A percentile compares a stretch with the other conserved stretches of the same genome.
These are phyloP conservation scores for Paradoxurus hermaphroditus DNA, from an alignment of 2,113 vertebrate species.

Conservation along the genomic window DNA sequence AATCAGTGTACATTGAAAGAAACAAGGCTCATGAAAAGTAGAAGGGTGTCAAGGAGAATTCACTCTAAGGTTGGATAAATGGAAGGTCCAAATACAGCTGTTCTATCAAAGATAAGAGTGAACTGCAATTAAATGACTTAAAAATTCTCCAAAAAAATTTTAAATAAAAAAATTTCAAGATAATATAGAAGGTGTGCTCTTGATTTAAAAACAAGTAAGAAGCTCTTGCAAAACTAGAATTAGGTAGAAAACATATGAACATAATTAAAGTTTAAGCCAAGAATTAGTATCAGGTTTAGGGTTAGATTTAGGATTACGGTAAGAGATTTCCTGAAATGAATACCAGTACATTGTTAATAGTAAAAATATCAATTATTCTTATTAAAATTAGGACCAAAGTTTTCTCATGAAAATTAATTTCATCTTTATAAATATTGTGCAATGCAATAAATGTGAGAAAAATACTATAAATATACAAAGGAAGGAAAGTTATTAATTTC, in stretches of 20 bases:
- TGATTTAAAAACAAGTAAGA: neutral
- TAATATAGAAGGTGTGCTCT: neutral
- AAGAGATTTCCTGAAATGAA: neutral
- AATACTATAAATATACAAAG: neutral
- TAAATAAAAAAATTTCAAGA: neutral
- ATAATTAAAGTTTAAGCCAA: neutral
- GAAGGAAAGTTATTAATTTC: neutral
- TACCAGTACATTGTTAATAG: neutral
- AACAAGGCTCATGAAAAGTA: neutral
- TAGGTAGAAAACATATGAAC: neutral
- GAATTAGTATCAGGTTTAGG: neutral
- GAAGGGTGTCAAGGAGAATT: neutral
- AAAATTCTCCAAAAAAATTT: neutral
- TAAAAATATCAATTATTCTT: neutral
- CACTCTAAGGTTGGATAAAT: neutral
- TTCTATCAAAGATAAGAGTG: neutral
- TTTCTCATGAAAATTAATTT: slow-evolving; percentile 14
- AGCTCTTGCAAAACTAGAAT: neutral
- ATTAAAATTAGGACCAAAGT: neutral
- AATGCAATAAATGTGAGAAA: neutral
- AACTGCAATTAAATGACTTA: neutral
- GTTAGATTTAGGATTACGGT: neutral
- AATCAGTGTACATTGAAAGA: neutral
- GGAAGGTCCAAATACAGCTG: neutral
- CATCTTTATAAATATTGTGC: neutral